Base-by-base conservation (phyloP, 2,113 vertebrate species). In the Henicopernis longicauda region DNA sequence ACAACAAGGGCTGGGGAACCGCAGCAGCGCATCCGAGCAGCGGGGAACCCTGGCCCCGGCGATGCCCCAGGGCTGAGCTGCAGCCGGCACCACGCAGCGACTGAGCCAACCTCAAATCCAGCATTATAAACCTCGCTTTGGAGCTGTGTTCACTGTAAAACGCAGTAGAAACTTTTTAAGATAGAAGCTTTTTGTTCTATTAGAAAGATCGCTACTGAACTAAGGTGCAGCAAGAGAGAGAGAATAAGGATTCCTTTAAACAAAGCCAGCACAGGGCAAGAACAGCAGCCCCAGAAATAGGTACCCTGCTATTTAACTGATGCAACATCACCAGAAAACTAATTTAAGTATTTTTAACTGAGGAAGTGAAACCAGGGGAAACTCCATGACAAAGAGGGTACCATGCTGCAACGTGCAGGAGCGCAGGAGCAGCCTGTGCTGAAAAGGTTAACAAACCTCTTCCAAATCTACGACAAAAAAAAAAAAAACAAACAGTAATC, bases 91-190 rank as follows among this genome's bases (percentile, higher is more conserved):
- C 2, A 1, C 8, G 5, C 14, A 7, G 82, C 8, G 1, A 31
- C 45, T 1, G 8, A 31, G 36, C n/a, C 59, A 44, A 15, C 61
- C 67, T 13, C 82, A 36, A 10, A 7, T 2, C 7, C n/a, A 7
- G 10, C 3, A n/a, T 4, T 27, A 17, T 2, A 29, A 44, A 16
- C 57, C 42, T 49, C 1, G 0, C 32, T 14, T 29, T 7, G 34
- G 50, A 50, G 63, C 26, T 4, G 27, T 0, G 8, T 9, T 10
- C 22, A 1, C 62, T 8, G 10, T 6, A 27, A 62, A 36, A 36
- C 1, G 7, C 18, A 7, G 22, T 5, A 13, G 36, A 40, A 66
- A 40, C 1, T 1, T 8, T 32, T 31, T 5, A 22, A 36, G 44
- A 44, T 3, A 8, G 16, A 42, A 47, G 26, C 7, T 54, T 71